These are phyloP conservation scores for Ahaetulla prasina DNA, from an alignment of 2,113 vertebrate species.

Conservation along the genomic window DNA sequence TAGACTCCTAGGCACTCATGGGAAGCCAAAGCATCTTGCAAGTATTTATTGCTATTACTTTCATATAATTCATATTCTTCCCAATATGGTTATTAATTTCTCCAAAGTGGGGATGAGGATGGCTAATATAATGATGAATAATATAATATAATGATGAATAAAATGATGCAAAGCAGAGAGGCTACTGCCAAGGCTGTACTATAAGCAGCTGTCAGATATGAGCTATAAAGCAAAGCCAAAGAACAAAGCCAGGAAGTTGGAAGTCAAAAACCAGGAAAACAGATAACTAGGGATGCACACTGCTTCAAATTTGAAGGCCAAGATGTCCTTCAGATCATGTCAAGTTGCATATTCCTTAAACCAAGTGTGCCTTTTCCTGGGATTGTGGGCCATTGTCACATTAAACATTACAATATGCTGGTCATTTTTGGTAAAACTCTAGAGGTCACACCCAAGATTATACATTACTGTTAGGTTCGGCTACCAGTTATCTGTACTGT, in stretches of 20 bases:
- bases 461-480: not conserved
- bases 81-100: not conserved
- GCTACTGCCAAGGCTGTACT: not conserved
- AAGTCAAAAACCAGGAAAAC: not conserved
- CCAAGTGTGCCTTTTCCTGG: not conserved
- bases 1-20: not conserved
- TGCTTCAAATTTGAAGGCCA: not conserved
- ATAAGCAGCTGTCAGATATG: not conserved
- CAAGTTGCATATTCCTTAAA: not conserved
- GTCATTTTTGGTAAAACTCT: not conserved
- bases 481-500: not conserved
- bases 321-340: not conserved
- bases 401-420: not conserved
- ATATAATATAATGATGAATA: no score
- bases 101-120: not conserved
- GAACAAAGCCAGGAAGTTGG: not conserved
- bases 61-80: not conserved
- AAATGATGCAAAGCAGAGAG: not conserved
- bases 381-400: not conserved
- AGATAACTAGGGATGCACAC: not conserved
- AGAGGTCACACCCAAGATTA: not conserved
- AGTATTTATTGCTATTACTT: not conserved
- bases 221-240: not conserved
- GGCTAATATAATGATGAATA: not conserved
- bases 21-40: not conserved